Evolutionary conservation across 2,113 vertebrate genomes (phyloP).

Genomic region (Lonchura striata): DNA sequence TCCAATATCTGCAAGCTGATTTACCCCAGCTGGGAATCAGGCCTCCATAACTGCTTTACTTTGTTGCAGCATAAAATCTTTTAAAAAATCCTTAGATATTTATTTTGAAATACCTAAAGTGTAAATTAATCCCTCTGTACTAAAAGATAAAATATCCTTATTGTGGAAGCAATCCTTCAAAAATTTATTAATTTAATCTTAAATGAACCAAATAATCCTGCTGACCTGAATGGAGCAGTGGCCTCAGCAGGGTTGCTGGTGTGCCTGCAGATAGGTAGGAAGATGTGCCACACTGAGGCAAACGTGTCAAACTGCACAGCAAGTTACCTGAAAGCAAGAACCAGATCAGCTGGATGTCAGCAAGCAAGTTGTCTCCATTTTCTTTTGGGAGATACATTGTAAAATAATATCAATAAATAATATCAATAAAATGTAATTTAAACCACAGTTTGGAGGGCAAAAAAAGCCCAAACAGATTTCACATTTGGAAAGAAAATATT

Average conservation of each 20-base stretch:
- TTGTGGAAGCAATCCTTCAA: neutral
- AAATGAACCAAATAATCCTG: neutral
- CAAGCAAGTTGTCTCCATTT: neutral
- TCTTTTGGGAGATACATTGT: neutral
- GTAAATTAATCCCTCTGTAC: neutral
- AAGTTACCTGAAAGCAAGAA: neutral
- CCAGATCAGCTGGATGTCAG: neutral
- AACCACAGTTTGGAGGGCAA: neutral
- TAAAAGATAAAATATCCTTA: neutral
- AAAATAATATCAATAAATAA: neutral
- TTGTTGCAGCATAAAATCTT: neutral
- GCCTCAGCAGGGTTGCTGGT: neutral
- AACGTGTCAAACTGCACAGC: neutral
- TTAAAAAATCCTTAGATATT: neutral
- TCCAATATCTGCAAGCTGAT: neutral
- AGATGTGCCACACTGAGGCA: neutral
- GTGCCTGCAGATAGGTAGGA: neutral
- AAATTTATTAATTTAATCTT: neutral
- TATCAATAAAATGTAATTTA: neutral
- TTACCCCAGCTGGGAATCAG: neutral
- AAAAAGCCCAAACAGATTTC: neutral
- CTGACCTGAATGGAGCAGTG: neutral
- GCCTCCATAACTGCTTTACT: neutral
- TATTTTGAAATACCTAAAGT: neutral
- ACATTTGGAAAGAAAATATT: conserved; percentile 36